phyloP scores from a whole-genome alignment of 2,113 vertebrate species.

The Halcyon malimbica region DNA sequence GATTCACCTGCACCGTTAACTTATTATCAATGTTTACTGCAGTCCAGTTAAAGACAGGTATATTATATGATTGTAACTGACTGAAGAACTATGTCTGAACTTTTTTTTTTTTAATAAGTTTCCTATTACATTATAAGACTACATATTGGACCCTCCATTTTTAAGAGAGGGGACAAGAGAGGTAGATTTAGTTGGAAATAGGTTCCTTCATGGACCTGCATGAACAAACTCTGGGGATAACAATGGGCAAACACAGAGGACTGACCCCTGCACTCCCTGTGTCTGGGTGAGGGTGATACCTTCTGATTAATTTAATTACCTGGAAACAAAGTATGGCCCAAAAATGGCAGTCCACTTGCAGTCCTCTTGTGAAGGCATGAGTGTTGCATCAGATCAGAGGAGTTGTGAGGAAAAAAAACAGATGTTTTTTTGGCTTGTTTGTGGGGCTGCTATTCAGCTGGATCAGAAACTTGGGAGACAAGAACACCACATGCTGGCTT shows the following conservation, averaged over 20 bases:
- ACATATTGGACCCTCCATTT: background rate
- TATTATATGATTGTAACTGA: background rate
- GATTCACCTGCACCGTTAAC: background rate
- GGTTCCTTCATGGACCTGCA: background rate
- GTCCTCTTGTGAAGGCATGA: background rate
- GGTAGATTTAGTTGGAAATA: background rate
- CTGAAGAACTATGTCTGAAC: background rate
- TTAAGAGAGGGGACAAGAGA: background rate
- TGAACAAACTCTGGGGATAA: background rate
- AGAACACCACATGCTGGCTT: background rate
- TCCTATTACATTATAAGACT: background rate
- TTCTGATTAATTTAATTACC: background rate
- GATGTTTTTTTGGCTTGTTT: background rate
- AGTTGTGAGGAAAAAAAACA: background rate
- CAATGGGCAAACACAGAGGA: background rate
- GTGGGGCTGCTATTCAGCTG: background rate
- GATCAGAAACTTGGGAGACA: background rate
- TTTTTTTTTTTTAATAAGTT: background rate
- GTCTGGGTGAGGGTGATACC: background rate
- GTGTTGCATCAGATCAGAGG: background rate
- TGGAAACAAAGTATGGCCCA: background rate
- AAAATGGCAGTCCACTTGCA: background rate
- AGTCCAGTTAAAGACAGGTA: background rate
- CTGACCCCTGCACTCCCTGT: background rate
- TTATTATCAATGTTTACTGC: background rate